phyloP scores from a whole-genome alignment of 2,113 vertebrate genomes.

The Anthoscopus minutus region DNA sequence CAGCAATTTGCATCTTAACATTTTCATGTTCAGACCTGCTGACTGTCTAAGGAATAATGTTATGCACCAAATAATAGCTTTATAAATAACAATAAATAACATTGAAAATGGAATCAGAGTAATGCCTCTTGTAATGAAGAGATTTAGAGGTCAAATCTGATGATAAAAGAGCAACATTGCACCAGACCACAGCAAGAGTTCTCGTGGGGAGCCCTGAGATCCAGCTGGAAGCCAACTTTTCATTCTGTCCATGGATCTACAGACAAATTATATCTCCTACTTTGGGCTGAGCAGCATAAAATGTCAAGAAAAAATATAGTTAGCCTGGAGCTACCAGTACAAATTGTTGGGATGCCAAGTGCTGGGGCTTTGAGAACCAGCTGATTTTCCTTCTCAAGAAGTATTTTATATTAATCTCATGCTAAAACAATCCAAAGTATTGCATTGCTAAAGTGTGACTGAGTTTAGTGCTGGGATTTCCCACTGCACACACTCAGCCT shows the following conservation, averaged over 20 bases:
- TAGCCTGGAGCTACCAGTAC: conserved; percentile 29
- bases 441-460: neutral
- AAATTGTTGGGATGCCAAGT: conserved; percentile 9
- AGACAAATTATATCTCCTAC: conserved; percentile 4
- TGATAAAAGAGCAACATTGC: neutral
- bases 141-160: neutral
- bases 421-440: neutral
- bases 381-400: neutral
- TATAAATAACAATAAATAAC: conserved; percentile 27
- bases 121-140: neutral
- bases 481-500: neutral
- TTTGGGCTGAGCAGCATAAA: conserved; percentile 16
- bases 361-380: neutral
- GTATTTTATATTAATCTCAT: neutral
- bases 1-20: conserved; percentile 32
- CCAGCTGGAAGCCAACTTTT: neutral
- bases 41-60: neutral
- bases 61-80: neutral
- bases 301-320: conserved; percentile 35
- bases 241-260: neutral
- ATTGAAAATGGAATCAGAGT: neutral
- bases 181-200: neutral
- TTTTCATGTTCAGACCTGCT: neutral
- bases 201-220: conserved; percentile 11
- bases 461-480: neutral